These are phyloP conservation scores for Anadara kagoshimensis DNA, from an alignment of 1,140 invertebrate species.

Conservation along the genomic window DNA sequence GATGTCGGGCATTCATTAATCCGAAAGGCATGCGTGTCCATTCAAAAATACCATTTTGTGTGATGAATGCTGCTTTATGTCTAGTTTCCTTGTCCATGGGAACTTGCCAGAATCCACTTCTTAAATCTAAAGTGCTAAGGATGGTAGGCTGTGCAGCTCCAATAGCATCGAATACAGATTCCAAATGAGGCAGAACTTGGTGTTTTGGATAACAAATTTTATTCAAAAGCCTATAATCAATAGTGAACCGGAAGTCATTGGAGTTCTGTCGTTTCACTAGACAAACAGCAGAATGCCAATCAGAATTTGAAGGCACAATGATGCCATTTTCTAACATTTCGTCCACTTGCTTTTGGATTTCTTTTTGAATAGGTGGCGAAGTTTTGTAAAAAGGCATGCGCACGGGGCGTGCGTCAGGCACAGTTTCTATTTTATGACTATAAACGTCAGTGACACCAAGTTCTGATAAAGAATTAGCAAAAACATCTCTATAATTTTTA, in stretches of 20 bases:
- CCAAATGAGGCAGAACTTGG: conserved; percentile 30
- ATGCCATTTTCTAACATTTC: conserved; percentile 37
- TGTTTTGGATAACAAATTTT: conserved; percentile 20
- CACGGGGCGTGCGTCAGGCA: conserved; percentile 16
- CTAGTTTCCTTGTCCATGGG: conserved; percentile 22
- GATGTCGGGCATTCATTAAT: conserved; percentile 20
- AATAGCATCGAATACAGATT: conserved; percentile 33
- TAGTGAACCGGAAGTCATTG: conserved; percentile 9
- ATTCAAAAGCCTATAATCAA: conserved; percentile 25
- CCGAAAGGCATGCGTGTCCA: conserved; percentile 36
- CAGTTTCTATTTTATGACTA: too few relatives aligned
- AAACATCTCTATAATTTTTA: too few relatives aligned
- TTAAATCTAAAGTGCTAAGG: conserved; percentile 20
- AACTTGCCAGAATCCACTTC: conserved; percentile 40
- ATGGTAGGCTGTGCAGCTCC: conserved; percentile 20
- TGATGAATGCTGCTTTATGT: conserved; percentile 45
- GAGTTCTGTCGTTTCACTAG: conserved; percentile 26
- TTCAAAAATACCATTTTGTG: conserved; percentile 38
- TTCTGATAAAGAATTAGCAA: too few relatives aligned
- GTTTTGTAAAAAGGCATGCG: conserved; percentile 29
- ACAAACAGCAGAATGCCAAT: conserved; percentile 31
- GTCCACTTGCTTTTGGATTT: conserved; percentile 21
- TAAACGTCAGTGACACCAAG: too few relatives aligned
- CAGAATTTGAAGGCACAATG: conserved; percentile 30
- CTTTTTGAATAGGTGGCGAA: conserved; percentile 12